Conservation (phyloP, 2,797 vertebrate species). For the Dicrostonyx torquatus region DNA sequence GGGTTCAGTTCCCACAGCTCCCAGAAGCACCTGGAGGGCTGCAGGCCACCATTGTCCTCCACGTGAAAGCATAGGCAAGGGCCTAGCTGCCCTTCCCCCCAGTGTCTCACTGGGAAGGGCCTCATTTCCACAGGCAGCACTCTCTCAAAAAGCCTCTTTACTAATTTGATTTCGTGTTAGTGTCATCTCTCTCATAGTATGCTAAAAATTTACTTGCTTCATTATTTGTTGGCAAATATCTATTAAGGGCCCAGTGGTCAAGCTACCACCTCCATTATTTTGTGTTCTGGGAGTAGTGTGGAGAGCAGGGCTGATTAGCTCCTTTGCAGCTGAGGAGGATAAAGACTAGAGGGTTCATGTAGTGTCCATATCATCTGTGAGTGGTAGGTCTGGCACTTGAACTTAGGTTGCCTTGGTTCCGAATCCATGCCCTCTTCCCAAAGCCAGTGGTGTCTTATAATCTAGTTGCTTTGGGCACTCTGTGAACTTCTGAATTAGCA, state of each 20-base stretch:
- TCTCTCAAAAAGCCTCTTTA: neutral
- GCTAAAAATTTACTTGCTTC: neutral
- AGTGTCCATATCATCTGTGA: neutral
- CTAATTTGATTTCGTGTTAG: neutral
- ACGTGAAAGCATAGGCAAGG: neutral
- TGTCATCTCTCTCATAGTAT: neutral
- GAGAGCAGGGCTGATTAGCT: neutral
- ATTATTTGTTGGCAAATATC: slow-evolving; percentile 45
- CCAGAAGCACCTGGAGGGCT: neutral
- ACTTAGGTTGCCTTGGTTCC: slow-evolving; percentile 11
- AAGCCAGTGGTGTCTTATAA: slow-evolving; percentile 47
- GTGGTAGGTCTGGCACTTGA: slow-evolving; percentile 63
- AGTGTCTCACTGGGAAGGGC: neutral
- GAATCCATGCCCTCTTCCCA: slow-evolving; percentile 25
- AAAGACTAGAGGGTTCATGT: slow-evolving; percentile 30
- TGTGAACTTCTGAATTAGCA: slow-evolving; percentile 48
- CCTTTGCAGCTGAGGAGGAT: neutral
- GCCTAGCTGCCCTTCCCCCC: neutral
- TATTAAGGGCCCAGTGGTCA: neutral
- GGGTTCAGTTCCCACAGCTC: neutral
- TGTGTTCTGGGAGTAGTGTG: neutral
- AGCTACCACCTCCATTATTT: neutral
- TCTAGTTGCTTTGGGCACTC: neutral
- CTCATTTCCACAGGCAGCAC: neutral
- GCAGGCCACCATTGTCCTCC: too few relatives aligned